phyloP scores from a whole-genome alignment of 2,113 vertebrate genomes.

The Hiodon tergisus region DNA sequence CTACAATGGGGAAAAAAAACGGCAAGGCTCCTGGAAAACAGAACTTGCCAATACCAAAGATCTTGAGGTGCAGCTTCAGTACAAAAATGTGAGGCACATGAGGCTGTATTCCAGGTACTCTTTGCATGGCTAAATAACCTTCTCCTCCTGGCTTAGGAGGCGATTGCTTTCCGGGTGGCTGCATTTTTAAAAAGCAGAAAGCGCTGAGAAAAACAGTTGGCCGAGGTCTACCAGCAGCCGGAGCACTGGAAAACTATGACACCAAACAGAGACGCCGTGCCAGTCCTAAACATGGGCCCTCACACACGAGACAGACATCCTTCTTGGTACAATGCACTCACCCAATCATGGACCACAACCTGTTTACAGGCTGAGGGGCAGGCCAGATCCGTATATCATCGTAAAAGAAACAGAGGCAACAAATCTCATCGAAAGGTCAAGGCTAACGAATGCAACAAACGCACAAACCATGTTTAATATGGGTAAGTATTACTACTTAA shows the following conservation, averaged over 20 bases:
- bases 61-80: too few relatives aligned
- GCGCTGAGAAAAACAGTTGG: too few relatives aligned
- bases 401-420: neutral
- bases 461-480: neutral
- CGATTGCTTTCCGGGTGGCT: too few relatives aligned
- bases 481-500: neutral
- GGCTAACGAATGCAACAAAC: neutral
- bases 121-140: too few relatives aligned
- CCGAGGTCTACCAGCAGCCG: too few relatives aligned
- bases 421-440: neutral
- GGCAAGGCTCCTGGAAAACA: constrained; percentile 46
- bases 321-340: neutral
- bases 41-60: neutral
- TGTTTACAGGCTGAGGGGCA: neutral
- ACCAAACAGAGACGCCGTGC: neutral
- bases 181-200: too few relatives aligned
- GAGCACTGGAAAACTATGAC: too few relatives aligned
- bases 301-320: neutral
- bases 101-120: too few relatives aligned
- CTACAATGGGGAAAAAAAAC: constrained; percentile 59
- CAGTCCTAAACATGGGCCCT: neutral
- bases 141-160: too few relatives aligned
- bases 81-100: too few relatives aligned
- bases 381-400: neutral
- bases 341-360: neutral